Evolutionary conservation across 2,113 vertebrate genomes (phyloP).

Genomic region (Sebastes schlegelii): DNA sequence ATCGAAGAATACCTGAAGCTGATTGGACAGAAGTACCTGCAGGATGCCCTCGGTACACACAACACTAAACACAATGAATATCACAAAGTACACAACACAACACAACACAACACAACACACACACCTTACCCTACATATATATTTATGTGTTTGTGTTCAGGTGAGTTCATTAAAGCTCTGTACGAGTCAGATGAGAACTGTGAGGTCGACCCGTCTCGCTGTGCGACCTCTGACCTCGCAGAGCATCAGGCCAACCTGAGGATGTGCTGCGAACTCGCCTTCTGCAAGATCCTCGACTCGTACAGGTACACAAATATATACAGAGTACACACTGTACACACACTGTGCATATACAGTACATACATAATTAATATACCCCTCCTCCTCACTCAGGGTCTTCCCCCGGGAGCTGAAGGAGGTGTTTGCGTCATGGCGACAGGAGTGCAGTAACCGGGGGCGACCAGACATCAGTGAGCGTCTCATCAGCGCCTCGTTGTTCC

Average conservation of each 20-base stretch:
- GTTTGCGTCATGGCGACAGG: slow-evolving; percentile 96
- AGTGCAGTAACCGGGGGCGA: slow-evolving; percentile 93
- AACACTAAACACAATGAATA: not conserved
- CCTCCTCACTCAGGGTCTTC: slow-evolving; percentile 87
- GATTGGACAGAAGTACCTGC: slow-evolving; percentile 98
- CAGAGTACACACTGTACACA: not conserved
- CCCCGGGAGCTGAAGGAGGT: slow-evolving; percentile 97
- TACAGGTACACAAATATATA: slow-evolving; percentile 86
- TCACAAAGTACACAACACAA: not conserved
- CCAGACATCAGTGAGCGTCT: slow-evolving; percentile 97
- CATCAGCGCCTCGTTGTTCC: slow-evolving; percentile 96
- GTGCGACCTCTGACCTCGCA: slow-evolving; percentile 88
- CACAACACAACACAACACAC: not conserved
- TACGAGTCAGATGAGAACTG: slow-evolving; percentile 99
- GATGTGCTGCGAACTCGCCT: slow-evolving; percentile 98
- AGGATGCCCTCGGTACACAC: slow-evolving; percentile 94
- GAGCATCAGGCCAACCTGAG: slow-evolving; percentile 98
- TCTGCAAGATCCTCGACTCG: slow-evolving; percentile 99
- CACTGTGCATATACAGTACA: not conserved
- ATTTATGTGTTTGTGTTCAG: slow-evolving; percentile 73
- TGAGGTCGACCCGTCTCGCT: slow-evolving; percentile 95
- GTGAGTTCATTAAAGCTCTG: slow-evolving; percentile 98
- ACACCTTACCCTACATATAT: not conserved
- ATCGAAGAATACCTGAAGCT: slow-evolving; percentile 98
- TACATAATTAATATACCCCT: not conserved